Conservation (phyloP, 2,797 vertebrate genomes). For the Rhynchotus rufescens region DNA sequence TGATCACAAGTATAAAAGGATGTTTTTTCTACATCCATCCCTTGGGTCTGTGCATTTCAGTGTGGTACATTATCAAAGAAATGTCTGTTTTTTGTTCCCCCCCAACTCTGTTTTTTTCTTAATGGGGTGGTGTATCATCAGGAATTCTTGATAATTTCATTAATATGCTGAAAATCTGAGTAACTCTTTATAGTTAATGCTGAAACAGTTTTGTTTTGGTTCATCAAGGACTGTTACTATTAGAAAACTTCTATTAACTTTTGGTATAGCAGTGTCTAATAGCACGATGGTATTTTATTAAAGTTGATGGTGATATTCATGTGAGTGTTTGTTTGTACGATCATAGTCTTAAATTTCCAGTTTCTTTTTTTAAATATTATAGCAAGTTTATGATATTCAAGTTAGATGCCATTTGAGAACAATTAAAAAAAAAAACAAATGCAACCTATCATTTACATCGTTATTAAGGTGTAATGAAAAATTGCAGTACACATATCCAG, state of each 20-base stretch:
- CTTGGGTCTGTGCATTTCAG: neutral
- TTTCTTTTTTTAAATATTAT: neutral
- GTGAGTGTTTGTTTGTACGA: neutral
- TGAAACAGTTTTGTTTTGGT: neutral
- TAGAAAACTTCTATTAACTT: neutral
- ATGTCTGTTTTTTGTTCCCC: neutral
- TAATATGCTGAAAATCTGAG: neutral
- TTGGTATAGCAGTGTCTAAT: neutral
- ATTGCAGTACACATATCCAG: neutral
- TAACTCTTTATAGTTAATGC: too few relatives aligned
- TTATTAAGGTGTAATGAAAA: neutral
- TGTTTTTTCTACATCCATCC: neutral
- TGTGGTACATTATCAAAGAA: neutral
- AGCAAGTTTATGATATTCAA: neutral
- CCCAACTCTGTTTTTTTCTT: neutral
- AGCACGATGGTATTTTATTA: neutral
- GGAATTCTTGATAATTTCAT: neutral
- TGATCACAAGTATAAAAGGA: neutral
- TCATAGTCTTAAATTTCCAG: neutral
- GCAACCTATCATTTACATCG: neutral
- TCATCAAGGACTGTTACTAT: neutral
- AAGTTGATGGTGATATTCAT: neutral
- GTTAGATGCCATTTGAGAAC: neutral
- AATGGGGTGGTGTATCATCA: neutral
- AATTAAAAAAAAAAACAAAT: neutral